A percentile compares a stretch with the other conserved stretches of the same genome.
Conservation (phyloP, 2,888 invertebrate genomes). For the Cremastobaeus sp. region DNA sequence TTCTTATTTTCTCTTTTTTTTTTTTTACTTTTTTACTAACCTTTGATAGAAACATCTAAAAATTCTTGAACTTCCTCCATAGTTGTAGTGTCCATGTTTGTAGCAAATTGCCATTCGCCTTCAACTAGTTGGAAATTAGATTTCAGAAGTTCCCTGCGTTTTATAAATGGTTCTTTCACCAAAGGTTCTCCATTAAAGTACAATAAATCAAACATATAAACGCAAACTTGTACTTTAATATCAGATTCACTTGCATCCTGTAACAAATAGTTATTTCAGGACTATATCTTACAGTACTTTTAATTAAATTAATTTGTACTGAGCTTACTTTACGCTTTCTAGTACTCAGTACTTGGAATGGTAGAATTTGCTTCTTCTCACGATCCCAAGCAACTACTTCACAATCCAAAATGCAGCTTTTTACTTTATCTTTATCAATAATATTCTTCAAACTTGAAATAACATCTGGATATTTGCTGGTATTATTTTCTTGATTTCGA, state of each 20-base stretch:
- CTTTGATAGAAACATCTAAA: slow-evolving; percentile 95
- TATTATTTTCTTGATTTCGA: slow-evolving; percentile 96
- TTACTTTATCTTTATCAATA: slow-evolving; percentile 80
- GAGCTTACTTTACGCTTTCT: slow-evolving; percentile 95
- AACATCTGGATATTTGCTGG: slow-evolving; percentile 97
- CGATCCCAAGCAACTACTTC: slow-evolving; percentile 98
- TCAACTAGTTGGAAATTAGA: slow-evolving; percentile 85
- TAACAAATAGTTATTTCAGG: slow-evolving; percentile 21
- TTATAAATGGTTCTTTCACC: slow-evolving; percentile 86
- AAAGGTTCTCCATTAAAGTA: slow-evolving; percentile 93
- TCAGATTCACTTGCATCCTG: slow-evolving; percentile 86
- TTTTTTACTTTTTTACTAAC: slow-evolving; percentile 76
- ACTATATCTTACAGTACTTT: neutral
- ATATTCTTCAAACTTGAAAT: slow-evolving; percentile 84
- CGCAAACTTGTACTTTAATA: slow-evolving; percentile 93
- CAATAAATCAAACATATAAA: slow-evolving; percentile 97
- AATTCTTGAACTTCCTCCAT: slow-evolving; percentile 96
- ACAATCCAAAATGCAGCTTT: slow-evolving; percentile 94
- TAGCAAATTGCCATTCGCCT: slow-evolving; percentile 94
- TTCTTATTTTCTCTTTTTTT: neutral
- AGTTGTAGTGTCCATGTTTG: slow-evolving; percentile 87
- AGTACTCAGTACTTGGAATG: slow-evolving; percentile 97
- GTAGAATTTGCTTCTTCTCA: slow-evolving; percentile 91
- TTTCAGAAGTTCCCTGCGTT: slow-evolving; percentile 86
- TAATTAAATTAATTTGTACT: no score